Evolutionary conservation across 1,140 invertebrate species (phyloP), one percentile per base, ranked within the genome.

Genomic region (Brachionus sp.): DNA sequence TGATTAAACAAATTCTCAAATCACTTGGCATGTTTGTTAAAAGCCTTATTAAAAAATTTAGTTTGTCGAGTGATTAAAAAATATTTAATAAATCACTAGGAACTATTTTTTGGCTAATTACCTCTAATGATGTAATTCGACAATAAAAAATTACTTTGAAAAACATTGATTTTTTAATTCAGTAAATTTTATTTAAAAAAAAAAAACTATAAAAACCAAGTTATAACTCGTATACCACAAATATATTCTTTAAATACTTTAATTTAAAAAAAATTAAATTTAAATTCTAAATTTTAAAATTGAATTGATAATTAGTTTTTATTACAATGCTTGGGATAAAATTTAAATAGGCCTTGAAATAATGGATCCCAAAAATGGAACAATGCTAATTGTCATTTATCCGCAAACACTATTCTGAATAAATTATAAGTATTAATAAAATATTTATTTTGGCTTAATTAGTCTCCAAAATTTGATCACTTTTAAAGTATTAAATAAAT

Each of bases 391-490:
- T 57, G 9, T 57, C n/a, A 2, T 23, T 23, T 13, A 66, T 66
- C 29, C 64, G 12, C 64, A 66, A 66, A 66, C 33, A 25, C 29
- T 66, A 10, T 66, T 29, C 25, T 33, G 64, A 66, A 66, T 66
- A 66, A 33, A 33, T 66, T 66, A 5, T 66, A 66, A 35, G 29
- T 66, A 19, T 66, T 66, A 66, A 37, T 66, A 66, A 66, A 66
- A 66, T 66, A 66, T 66, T 66, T 66, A 66, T 66, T 37, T 66
- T 66, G 64, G 25, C 29, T 37, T 66, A 66, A 66, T 66, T 66
- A 66, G 64, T 12, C 29, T 33, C 13, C 2, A 57, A 57, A 57
- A 19, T 25, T 23, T 16, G 16, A 50, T 50, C 44, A 16, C 44
- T 50, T 50, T 50, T n/a, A 50, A 50, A 50, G 1, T 50, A n/a